Evolutionary conservation across 2,888 invertebrate species (phyloP), one percentile per base, ranked within the genome.

Genomic region (Amaurobius ferox): DNA sequence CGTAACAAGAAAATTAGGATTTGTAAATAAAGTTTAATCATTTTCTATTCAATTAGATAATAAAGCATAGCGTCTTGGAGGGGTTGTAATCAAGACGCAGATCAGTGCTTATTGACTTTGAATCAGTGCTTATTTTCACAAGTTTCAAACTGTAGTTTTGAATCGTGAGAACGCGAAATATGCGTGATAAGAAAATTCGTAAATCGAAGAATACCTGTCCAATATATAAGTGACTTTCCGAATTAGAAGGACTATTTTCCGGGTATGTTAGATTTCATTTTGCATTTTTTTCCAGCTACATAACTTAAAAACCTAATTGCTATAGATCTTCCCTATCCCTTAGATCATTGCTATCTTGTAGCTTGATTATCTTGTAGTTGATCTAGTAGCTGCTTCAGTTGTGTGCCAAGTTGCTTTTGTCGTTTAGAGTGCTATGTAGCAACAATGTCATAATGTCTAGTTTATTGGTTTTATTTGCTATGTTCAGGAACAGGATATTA

Each of bases 391-490:
- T 66, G 77, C 83, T 72, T 83, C 32, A 71, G 28, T 64, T 70
- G 29, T 32, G 29, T 77, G 72, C 61, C 48, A 35, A 73, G 26
- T 55, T 55, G 73, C 73, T 67, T 77, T 11, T 30, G 55, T 35
- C 44, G 26, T 67, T 44, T 71, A 79, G 64, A 32, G 30, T 11
- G 71, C 77, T 67, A 29, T 66, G 35, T 85, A 85, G 77, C 55
- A 40, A 64, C 72, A 66, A 71, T 67, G 77, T 71, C 19, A 64
- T 67, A 66, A 71, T 67, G 77, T 71, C 19, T 78, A 78, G 83
- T 39, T 72, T 71, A 66, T 77, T 55, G 35, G 26, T 67, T 76
- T 85, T 9, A 32, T 85, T 85, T 85, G 72, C 76, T 55, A 30
- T 39, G 64, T 44, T 29, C 29, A 61, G 39, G 80, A 80, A 30